These are phyloP conservation scores for Nyleta sp. DNA, from an alignment of 2,888 invertebrate species.

Conservation along the genomic window DNA sequence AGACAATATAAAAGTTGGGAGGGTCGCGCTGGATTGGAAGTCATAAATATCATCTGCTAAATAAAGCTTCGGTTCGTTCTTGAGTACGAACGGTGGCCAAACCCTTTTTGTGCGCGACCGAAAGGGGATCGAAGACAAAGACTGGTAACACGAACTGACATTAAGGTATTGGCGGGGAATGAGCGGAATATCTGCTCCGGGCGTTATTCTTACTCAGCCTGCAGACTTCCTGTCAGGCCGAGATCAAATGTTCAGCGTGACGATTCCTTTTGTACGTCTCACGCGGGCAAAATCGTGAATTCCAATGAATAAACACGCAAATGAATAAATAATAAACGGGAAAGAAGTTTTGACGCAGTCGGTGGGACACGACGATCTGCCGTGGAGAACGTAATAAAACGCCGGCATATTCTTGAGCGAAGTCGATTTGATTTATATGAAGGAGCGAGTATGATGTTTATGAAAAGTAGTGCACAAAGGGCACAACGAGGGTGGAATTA, in stretches of 20 bases:
- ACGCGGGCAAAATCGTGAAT: too few relatives aligned
- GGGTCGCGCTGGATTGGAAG: slow-evolving; percentile 76
- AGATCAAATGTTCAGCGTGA: slow-evolving; percentile 51
- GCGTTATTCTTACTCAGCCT: slow-evolving; percentile 63
- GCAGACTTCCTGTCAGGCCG: slow-evolving; percentile 53
- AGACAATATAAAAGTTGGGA: slow-evolving; percentile 78
- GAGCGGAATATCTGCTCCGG: slow-evolving; percentile 47
- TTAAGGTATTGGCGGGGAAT: slow-evolving; percentile 74
- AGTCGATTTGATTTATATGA: slow-evolving; percentile 19
- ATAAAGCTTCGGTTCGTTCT: slow-evolving; percentile 80
- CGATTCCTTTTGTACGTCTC: slow-evolving; percentile 6
- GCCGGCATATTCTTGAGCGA: slow-evolving; percentile 9
- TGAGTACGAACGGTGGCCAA: slow-evolving; percentile 73
- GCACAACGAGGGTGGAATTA: slow-evolving; percentile 38
- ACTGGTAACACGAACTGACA: slow-evolving; percentile 74
- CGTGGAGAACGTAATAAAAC: too few relatives aligned
- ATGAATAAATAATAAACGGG: too few relatives aligned
- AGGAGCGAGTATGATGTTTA: slow-evolving; percentile 43
- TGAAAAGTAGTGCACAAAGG: slow-evolving; percentile 54
- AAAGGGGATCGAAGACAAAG: slow-evolving; percentile 75
- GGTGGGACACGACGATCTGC: too few relatives aligned
- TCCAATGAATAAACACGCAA: too few relatives aligned
- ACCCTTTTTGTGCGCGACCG: slow-evolving; percentile 73
- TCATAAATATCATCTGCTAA: slow-evolving; percentile 82
- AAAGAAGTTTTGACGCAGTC: too few relatives aligned